phyloP scores from a whole-genome alignment of 2,797 vertebrate genomes.

The Martes flavigula region DNA sequence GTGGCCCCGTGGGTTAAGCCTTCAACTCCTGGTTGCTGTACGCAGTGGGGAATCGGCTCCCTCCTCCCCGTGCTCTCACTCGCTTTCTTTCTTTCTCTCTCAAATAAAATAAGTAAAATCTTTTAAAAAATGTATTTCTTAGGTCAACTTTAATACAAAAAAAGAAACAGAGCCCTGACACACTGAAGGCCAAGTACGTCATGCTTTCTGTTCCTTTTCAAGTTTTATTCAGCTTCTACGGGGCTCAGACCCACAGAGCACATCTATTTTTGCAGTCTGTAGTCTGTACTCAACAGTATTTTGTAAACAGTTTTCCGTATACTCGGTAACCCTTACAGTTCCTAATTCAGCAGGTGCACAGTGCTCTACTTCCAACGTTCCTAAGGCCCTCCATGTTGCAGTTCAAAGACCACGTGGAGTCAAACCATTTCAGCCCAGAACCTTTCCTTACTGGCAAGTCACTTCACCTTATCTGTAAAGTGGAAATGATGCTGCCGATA shows the following conservation, averaged over 20 bases:
- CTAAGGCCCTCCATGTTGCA: neutral
- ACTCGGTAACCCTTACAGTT: neutral
- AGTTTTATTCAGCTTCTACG: neutral
- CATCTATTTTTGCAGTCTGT: neutral
- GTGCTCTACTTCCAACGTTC: neutral
- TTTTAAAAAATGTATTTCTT: neutral
- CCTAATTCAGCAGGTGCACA: neutral
- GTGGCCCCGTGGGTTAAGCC: neutral
- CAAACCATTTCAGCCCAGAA: neutral
- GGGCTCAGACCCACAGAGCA: neutral
- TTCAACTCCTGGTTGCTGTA: neutral
- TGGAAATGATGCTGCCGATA: neutral
- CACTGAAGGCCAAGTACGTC: neutral
- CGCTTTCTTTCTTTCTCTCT: neutral
- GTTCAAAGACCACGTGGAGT: constrained; percentile 18
- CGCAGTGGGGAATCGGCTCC: neutral
- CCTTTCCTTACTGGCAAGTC: neutral
- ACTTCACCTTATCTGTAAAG: neutral
- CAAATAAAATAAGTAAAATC: neutral
- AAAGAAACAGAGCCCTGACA: neutral
- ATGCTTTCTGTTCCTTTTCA: neutral
- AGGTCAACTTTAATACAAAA: neutral
- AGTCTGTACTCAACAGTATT: neutral
- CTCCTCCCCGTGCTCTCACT: neutral
- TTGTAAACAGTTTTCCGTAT: neutral